phyloP scores from a whole-genome alignment of 2,797 vertebrate genomes.

The Moxostoma hubbsi region DNA sequence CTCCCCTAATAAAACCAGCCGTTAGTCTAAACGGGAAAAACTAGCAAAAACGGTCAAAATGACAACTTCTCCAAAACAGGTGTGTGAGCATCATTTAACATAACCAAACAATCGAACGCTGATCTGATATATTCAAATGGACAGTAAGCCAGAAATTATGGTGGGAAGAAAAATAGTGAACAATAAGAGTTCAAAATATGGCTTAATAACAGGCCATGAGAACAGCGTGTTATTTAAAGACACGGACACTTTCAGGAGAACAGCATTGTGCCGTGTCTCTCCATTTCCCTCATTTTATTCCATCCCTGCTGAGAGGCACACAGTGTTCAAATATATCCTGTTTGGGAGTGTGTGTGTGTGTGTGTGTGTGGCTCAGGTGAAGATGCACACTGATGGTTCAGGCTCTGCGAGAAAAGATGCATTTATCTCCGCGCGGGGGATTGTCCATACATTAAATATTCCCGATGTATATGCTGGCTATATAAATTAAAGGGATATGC shows the following conservation, averaged over 20 bases:
- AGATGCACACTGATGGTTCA: slow-evolving; percentile 49
- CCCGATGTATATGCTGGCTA: background rate
- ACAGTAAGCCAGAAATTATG: background rate
- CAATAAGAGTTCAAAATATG: slow-evolving; percentile 45
- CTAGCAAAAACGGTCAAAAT: background rate
- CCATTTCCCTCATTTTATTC: slow-evolving; percentile 53
- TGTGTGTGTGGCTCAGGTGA: slow-evolving; percentile 39
- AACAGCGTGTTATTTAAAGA: slow-evolving; percentile 79
- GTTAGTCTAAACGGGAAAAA: too few relatives aligned
- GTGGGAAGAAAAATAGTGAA: slow-evolving; percentile 3
- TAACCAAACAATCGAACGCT: background rate
- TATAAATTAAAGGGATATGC: background rate
- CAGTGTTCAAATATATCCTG: slow-evolving; percentile 62
- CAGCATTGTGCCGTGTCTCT: slow-evolving; percentile 70
- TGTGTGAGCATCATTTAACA: background rate
- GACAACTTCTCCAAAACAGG: background rate
- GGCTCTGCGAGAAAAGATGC: slow-evolving; percentile 27
- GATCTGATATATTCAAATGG: background rate
- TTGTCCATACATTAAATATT: background rate
- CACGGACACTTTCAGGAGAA: slow-evolving; percentile 76
- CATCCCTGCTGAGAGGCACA: slow-evolving; percentile 54
- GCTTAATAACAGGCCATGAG: slow-evolving; percentile 67
- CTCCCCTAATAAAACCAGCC: background rate
- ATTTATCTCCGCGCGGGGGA: background rate
- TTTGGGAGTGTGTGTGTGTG: slow-evolving; percentile 5